A percentile compares a stretch with the other conserved stretches of the same genome.
phyloP scores from a whole-genome alignment of 2,888 invertebrate species.

The Thymelicus sylvestris region DNA sequence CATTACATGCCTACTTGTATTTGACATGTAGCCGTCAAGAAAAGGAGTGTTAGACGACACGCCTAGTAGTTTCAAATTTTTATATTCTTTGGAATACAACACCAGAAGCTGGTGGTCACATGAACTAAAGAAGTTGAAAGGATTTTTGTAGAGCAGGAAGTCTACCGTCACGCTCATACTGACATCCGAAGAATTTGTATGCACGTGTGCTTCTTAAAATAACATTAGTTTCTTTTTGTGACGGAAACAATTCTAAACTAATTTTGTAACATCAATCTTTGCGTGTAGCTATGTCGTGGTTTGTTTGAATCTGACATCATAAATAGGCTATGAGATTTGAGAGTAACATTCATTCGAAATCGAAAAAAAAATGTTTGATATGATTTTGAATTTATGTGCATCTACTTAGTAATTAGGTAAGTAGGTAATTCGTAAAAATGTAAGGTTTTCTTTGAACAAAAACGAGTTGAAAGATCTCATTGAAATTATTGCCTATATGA shows the following conservation, averaged over 20 bases:
- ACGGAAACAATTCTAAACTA: slow-evolving; percentile 8
- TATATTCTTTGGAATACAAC: slow-evolving; percentile 66
- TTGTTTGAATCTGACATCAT: slow-evolving; percentile 37
- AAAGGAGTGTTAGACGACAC: slow-evolving; percentile 69
- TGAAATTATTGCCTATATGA: too few species aligned
- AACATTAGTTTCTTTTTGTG: slow-evolving; percentile 13
- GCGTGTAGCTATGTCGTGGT: slow-evolving; percentile 42
- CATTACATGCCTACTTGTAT: slow-evolving; percentile 66
- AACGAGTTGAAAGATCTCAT: too few species aligned
- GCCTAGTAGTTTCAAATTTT: slow-evolving; percentile 55
- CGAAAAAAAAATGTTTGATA: neutral
- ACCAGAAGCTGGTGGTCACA: slow-evolving; percentile 61
- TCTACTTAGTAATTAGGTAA: too few species aligned
- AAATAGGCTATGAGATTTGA: slow-evolving; percentile 16
- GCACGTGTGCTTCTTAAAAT: slow-evolving; percentile 23
- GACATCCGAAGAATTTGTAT: slow-evolving; percentile 23
- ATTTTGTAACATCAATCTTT: slow-evolving; percentile 6
- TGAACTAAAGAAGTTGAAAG: slow-evolving; percentile 51
- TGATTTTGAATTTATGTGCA: too few species aligned
- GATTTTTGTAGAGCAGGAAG: slow-evolving; percentile 64
- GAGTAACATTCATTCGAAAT: neutral
- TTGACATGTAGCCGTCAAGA: slow-evolving; percentile 72
- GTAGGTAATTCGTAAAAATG: too few species aligned
- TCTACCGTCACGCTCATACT: slow-evolving; percentile 53
- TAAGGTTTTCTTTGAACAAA: too few species aligned